Conservation (phyloP, 2,888 invertebrate genomes). For the Phyllotreta striolata region DNA sequence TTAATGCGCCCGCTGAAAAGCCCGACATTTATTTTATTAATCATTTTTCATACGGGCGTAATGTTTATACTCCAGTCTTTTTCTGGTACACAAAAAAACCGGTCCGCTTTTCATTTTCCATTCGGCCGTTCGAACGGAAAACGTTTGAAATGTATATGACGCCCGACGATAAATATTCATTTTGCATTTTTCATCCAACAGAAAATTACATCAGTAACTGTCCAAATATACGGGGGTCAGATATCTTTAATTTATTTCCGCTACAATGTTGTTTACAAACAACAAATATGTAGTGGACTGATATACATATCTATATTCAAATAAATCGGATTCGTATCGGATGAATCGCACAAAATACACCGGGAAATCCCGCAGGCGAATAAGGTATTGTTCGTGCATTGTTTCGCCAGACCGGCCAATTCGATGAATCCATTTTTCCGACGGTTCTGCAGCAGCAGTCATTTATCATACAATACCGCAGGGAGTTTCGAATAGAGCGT, state of each 20-base stretch:
- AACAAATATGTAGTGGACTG: not conserved
- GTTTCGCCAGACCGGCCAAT: not conserved
- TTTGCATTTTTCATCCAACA: constrained; percentile 7
- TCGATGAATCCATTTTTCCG: constrained; percentile 1
- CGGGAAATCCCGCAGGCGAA: not conserved
- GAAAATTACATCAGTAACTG: not conserved
- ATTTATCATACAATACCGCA: constrained; percentile 6
- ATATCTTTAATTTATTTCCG: too few relatives aligned
- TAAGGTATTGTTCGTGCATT: not conserved
- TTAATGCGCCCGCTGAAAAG: not conserved
- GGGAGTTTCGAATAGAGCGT: not conserved
- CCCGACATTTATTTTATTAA: not conserved
- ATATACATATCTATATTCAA: not conserved
- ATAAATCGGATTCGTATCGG: too few relatives aligned
- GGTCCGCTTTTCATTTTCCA: too few relatives aligned
- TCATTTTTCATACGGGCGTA: too few relatives aligned
- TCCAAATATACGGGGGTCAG: not conserved
- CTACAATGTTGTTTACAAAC: too few relatives aligned
- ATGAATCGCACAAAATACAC: too few relatives aligned
- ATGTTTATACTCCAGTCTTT: too few relatives aligned
- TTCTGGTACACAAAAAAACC: too few relatives aligned
- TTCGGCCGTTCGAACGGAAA: too few relatives aligned
- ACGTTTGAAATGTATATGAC: too few relatives aligned
- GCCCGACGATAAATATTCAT: too few relatives aligned
- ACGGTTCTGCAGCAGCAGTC: not conserved